Conservation (phyloP, 2,888 invertebrate species). For the Muscina levida region DNA sequence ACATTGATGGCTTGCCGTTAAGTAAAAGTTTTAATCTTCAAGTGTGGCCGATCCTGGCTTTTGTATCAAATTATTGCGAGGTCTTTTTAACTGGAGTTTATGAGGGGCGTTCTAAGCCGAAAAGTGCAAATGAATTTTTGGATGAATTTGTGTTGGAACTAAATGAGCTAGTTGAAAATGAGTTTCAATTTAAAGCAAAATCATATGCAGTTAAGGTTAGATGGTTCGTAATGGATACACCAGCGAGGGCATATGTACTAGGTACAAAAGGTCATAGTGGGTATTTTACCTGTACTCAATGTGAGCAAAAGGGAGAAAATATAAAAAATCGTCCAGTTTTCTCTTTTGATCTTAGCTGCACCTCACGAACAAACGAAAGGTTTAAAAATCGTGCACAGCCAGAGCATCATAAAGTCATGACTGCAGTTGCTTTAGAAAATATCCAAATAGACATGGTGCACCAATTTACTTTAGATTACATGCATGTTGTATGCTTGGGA, state of each 20-base stretch:
- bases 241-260: constrained; percentile 45
- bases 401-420: constrained; percentile 16
- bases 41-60: constrained; percentile 50
- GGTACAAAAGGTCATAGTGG: constrained; percentile 53
- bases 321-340: constrained; percentile 27
- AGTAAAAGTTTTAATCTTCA: constrained; percentile 45
- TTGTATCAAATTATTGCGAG: constrained; percentile 12
- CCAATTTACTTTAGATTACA: background rate
- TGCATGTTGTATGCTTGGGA: background rate
- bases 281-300: constrained; percentile 47
- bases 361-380: background rate
- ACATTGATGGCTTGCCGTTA: constrained; percentile 55
- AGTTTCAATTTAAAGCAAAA: background rate
- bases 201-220: background rate
- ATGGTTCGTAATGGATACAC: constrained; percentile 46
- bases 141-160: background rate
- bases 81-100: constrained; percentile 23
- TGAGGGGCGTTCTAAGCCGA: constrained; percentile 22
- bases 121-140: constrained; percentile 19
- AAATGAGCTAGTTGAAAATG: constrained; percentile 13
- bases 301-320: constrained; percentile 45
- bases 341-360: background rate
- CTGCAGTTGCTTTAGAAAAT: background rate
- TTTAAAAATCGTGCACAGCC: constrained; percentile 2
- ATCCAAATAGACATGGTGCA: background rate